These are phyloP conservation scores for Pampus argenteus DNA, from an alignment of 2,797 vertebrate species.

Conservation along the genomic window DNA sequence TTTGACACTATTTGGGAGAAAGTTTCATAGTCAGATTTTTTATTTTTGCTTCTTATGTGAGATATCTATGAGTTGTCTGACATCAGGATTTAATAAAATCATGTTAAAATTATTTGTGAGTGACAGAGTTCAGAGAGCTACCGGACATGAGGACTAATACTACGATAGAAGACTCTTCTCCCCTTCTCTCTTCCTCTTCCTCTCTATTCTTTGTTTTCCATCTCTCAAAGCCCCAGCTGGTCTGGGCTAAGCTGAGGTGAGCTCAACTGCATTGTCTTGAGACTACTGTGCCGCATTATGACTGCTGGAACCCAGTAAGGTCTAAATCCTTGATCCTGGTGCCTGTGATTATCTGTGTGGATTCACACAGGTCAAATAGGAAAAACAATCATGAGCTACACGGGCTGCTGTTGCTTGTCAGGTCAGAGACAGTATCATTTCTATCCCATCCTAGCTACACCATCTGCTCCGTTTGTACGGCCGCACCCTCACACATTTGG, in stretches of 20 bases:
- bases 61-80: background rate
- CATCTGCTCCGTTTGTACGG: slow-evolving; percentile 70
- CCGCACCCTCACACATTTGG: slow-evolving; percentile 25
- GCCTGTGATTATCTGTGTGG: slow-evolving; percentile 74
- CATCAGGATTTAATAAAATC: background rate
- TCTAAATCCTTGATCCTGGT: slow-evolving; percentile 75
- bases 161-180: background rate
- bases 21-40: background rate
- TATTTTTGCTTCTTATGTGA: background rate
- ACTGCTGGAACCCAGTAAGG: slow-evolving; percentile 52
- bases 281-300: slow-evolving; percentile 51
- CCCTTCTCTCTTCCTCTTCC: background rate
- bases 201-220: slow-evolving; percentile 21
- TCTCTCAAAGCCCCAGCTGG: slow-evolving; percentile 39
- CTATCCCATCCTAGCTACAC: slow-evolving; percentile 43
- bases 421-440: slow-evolving; percentile 59
- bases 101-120: slow-evolving; percentile 6
- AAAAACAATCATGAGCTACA: slow-evolving; percentile 75
- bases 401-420: slow-evolving; percentile 52
- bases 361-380: slow-evolving; percentile 69
- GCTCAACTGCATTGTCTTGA: slow-evolving; percentile 61
- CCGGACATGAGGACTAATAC: slow-evolving; percentile 1
- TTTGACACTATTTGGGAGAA: background rate
- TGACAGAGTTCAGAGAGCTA: slow-evolving; percentile 2
- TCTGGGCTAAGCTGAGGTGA: slow-evolving; percentile 62